phyloP scores from a whole-genome alignment of 2,113 vertebrate species.

The Bombycilla garrulus region DNA sequence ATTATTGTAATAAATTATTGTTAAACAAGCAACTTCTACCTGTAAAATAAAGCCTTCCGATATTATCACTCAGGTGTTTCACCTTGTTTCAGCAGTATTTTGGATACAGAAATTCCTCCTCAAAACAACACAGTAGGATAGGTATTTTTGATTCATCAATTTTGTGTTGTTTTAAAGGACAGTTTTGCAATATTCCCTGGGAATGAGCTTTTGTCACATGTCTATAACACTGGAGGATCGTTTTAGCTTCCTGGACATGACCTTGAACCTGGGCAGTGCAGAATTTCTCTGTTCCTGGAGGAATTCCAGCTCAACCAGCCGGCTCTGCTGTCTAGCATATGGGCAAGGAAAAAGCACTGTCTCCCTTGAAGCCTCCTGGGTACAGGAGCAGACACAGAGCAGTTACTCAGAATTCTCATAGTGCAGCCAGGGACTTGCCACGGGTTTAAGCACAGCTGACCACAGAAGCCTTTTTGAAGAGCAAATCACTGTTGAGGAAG shows the following conservation, averaged over 20 bases:
- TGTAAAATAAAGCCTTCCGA: not conserved
- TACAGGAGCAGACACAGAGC: not conserved
- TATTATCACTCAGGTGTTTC: not conserved
- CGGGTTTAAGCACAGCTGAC: not conserved
- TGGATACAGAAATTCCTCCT: not conserved
- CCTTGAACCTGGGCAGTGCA: not conserved
- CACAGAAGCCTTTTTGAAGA: not conserved
- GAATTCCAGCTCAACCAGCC: not conserved
- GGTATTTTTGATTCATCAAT: not conserved
- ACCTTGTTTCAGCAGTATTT: not conserved
- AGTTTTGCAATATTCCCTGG: not conserved
- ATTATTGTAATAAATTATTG: not conserved
- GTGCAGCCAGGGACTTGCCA: not conserved
- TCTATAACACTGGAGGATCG: not conserved
- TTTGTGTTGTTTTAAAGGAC: not conserved
- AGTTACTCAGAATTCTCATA: not conserved
- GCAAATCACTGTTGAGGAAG: accelerated
- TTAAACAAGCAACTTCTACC: not conserved
- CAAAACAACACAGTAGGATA: not conserved
- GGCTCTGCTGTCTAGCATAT: not conserved
- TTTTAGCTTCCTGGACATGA: not conserved
- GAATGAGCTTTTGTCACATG: not conserved
- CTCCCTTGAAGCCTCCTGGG: not conserved
- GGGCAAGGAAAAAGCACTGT: not conserved
- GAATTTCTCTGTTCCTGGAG: not conserved